These are phyloP conservation scores for Habropoda laboriosa DNA, from an alignment of 1,140 invertebrate species.

Conservation along the genomic window DNA sequence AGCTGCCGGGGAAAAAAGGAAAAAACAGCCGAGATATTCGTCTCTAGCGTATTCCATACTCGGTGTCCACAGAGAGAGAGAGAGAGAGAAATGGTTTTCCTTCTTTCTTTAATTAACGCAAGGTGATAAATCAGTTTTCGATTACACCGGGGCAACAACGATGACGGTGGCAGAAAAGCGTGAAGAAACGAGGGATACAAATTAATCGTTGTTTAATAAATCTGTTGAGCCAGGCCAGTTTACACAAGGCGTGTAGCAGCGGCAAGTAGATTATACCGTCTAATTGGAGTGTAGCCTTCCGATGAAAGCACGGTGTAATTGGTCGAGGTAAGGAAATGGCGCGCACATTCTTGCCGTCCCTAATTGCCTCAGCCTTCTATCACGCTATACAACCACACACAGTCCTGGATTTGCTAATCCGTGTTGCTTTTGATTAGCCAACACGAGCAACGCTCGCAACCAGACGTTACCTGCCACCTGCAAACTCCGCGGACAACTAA, in stretches of 20 bases:
- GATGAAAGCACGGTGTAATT: slow-evolving; percentile 56
- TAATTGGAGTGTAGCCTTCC: slow-evolving; percentile 58
- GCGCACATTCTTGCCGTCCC: slow-evolving; percentile 42
- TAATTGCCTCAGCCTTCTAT: slow-evolving; percentile 47
- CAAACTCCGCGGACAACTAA: slow-evolving; percentile 22
- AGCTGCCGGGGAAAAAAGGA: slow-evolving; percentile 26
- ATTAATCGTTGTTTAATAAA: slow-evolving; percentile 37
- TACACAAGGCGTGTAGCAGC: neutral
- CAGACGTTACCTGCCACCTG: slow-evolving; percentile 37
- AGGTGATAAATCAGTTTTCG: neutral
- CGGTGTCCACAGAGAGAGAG: too few species aligned
- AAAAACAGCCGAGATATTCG: too few species aligned
- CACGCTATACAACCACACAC: slow-evolving; percentile 38
- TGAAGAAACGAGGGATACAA: neutral
- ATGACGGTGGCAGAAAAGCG: too few species aligned
- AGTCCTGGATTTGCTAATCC: slow-evolving; percentile 32
- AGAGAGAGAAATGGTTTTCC: neutral
- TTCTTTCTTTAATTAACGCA: slow-evolving; percentile 12
- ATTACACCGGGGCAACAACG: slow-evolving; percentile 13
- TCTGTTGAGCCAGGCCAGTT: slow-evolving; percentile 17
- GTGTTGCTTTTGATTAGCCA: slow-evolving; percentile 34
- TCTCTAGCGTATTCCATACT: too few species aligned
- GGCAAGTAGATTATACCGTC: slow-evolving; percentile 37
- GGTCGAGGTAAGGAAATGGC: slow-evolving; percentile 50
- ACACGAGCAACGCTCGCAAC: neutral